Evolutionary conservation across 2,113 vertebrate species (phyloP), one percentile per base, ranked within the genome.

Genomic region (Coturnix japonica): DNA sequence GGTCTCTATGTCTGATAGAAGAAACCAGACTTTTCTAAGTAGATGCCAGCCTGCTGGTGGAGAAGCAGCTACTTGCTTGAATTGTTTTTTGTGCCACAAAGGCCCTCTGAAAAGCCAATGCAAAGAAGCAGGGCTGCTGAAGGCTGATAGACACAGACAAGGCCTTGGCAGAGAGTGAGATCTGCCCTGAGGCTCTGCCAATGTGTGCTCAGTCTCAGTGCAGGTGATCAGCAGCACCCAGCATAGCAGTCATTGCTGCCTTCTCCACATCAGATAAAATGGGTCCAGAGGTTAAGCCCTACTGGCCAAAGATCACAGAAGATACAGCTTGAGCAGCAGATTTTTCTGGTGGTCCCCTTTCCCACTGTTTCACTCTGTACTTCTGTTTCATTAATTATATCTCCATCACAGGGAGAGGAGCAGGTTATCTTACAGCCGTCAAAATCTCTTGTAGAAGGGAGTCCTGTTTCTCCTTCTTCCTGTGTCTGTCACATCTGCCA

Each of bases 151-250:
- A 1, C 7, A 31, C 7, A 67, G 41, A 39, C 14, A 43, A 81
- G 14, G 6, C 6, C 2, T 66, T 1, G 3, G 4, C 9, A 39
- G 31, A 47, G n/a, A 12, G 3, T 70, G 14, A 33, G 3, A 30
- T 23, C 13, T 59, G 14, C 13, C 26, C 35, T 35, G 7, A 57
- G 20, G 16, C 3, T 19, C 18, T 44, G 11, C 13, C 23, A 79
- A 74, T 9, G 18, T n/a, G 9, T 59, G 2, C 12, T 65, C 16
- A 57, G 13, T 25, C 22, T 51, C 78, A 7, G 56, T 35, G 37
- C 51, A 28, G 15, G 13, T 87, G 4, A 39, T 11, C 3, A 9
- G 2, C 30, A 6, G 2, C 7, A 47, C 5, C 4, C 43, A 16
- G 26, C 22, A 3, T 15, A 70, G 35, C 26, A 35, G 26, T 20